phyloP scores from a whole-genome alignment of 2,888 invertebrate species.

The Oithona nana region DNA sequence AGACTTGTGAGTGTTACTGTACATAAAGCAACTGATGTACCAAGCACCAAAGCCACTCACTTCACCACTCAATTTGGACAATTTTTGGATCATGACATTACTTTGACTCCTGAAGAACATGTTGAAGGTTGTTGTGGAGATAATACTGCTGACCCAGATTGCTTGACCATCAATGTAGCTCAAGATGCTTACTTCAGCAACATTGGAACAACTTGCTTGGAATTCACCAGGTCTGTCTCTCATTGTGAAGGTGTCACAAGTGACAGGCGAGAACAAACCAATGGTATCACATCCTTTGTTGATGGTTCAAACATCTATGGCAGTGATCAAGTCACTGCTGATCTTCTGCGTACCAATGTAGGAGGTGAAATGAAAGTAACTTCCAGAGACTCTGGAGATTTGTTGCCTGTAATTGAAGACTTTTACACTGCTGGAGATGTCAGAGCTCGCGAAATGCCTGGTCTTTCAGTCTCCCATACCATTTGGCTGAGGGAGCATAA shows the following conservation, averaged over 20 bases:
- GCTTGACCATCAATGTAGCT: constrained; percentile 77
- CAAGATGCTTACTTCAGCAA: constrained; percentile 68
- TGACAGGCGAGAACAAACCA: constrained; percentile 75
- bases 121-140: neutral
- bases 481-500: constrained; percentile 78
- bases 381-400: neutral
- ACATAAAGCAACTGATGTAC: neutral
- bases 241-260: constrained; percentile 40
- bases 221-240: constrained; percentile 44
- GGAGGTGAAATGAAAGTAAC: neutral
- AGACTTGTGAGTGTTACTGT: neutral
- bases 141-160: constrained; percentile 50
- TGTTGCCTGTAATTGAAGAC: neutral
- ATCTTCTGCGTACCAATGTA: constrained; percentile 47
- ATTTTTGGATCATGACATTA: constrained; percentile 76
- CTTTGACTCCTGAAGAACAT: constrained; percentile 53
- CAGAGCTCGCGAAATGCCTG: constrained; percentile 78
- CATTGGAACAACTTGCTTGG: constrained; percentile 67
- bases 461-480: constrained; percentile 67
- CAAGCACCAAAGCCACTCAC: constrained; percentile 34
- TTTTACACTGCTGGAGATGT: neutral
- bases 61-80: constrained; percentile 93
- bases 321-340: constrained; percentile 59
- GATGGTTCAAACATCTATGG: constrained; percentile 77
- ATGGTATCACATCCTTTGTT: constrained; percentile 52